These are phyloP conservation scores for Macroglossus sobrinus DNA, from an alignment of 2,113 vertebrate species.

Conservation along the genomic window DNA sequence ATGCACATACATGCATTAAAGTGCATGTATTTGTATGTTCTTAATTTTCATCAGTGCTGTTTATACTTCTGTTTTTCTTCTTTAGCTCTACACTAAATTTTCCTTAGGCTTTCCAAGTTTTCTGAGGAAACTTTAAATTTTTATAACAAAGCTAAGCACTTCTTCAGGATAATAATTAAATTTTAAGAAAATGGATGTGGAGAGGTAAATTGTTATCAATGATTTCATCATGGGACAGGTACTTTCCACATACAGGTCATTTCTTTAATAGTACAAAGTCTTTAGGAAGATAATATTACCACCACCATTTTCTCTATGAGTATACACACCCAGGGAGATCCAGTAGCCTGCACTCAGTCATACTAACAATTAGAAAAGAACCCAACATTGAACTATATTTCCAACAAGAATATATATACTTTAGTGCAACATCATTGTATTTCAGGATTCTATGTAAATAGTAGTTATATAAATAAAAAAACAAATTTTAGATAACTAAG, in stretches of 20 bases:
- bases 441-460: background rate
- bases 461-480: background rate
- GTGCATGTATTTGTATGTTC: background rate
- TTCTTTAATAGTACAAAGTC: background rate
- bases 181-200: background rate
- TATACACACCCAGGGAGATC: background rate
- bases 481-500: background rate
- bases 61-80: background rate
- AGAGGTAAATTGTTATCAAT: background rate
- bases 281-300: background rate
- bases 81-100: background rate
- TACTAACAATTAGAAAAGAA: background rate
- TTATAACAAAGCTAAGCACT: background rate
- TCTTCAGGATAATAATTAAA: background rate
- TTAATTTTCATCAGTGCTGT: too few species aligned
- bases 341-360: background rate
- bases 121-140: background rate
- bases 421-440: background rate
- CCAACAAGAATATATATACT: background rate
- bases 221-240: background rate
- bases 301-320: background rate
- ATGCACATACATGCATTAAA: accelerated
- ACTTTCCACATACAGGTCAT: background rate
- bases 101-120: background rate
- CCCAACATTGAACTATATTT: background rate